Evolutionary conservation across 1,140 invertebrate species (phyloP), one percentile per base, ranked within the genome.

Genomic region (Megathymus violae): DNA sequence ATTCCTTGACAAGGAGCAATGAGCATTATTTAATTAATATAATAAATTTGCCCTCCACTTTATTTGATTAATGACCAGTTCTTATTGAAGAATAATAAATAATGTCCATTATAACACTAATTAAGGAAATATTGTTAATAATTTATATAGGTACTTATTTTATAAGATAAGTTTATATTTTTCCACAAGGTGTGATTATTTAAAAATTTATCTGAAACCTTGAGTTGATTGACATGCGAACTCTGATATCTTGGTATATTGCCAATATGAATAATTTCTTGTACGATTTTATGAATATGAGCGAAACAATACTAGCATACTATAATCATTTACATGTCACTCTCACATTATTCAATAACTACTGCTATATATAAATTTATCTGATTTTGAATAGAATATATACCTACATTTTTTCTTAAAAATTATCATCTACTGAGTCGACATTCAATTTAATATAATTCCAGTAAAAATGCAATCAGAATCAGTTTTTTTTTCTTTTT

Each of bases 201-300:
- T 51, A 0, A 16, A 22, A n/a, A 46, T 25, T 25, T 11, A 46
- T 22, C 43, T 11, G 17, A 16, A 46, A 22, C 13, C 3, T 17
- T n/a, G 48, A 51, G 48, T 51, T 51, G 48, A 51, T 36, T 38
- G 48, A 51, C 48, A 38, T 51, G 19, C 16, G 9, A 51, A 16
- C 48, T 34, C 16, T 51, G 14, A 11, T 51, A 36, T 36, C 34
- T 11, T 36, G 2, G 34, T 31, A 9, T 31, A 31, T 31, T 7
- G 27, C 27, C 10, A 36, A 36, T 31, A 36, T 3, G 1, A 11
- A 36, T 36, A n/a, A 11, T 36, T 36, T 36, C 10, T 11, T 7
- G 3, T 31, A 7, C 27, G 9, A 1, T 31, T 31, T 7, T 9
- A 31, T 9, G 7, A 31, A 31, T 31, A 31, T 31, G 27, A 3